These are phyloP conservation scores for Tenthredo mesomela DNA, from an alignment of 2,888 invertebrate genomes.

Conservation along the genomic window DNA sequence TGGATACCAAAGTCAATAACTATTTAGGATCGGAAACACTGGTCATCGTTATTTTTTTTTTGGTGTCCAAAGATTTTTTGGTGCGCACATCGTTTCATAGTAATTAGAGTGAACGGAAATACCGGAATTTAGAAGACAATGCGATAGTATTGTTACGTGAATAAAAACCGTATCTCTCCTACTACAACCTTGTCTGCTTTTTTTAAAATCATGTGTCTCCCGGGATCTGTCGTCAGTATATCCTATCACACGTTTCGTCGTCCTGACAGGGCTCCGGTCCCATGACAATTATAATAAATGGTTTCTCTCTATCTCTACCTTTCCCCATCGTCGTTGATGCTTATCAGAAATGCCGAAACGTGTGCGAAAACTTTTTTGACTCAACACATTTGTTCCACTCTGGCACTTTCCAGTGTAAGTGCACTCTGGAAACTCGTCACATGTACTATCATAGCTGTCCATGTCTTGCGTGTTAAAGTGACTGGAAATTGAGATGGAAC, in stretches of 20 bases:
- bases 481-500: background rate
- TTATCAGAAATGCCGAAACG: background rate
- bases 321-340: background rate
- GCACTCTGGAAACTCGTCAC: background rate
- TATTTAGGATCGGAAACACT: background rate
- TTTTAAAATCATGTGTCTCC: background rate
- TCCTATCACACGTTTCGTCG: slow-evolving; percentile 11
- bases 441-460: background rate
- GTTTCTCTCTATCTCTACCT: background rate
- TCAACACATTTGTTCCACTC: background rate
- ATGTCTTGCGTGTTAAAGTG: background rate
- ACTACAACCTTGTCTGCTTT: background rate
- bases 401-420: background rate
- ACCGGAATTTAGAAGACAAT: background rate
- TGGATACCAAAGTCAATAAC: background rate
- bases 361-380: background rate
- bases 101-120: background rate
- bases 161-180: background rate
- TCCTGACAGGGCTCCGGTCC: slow-evolving; percentile 8
- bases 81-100: background rate
- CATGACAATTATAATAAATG: slow-evolving; percentile 30
- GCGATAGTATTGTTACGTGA: background rate
- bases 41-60: background rate
- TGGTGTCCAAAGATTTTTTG: background rate
- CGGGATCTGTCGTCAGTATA: background rate